A percentile compares a stretch with the other conserved stretches of the same genome.
These are phyloP conservation scores for Tanytarsus gracilentus DNA, from an alignment of 2,888 invertebrate species.

Conservation along the genomic window DNA sequence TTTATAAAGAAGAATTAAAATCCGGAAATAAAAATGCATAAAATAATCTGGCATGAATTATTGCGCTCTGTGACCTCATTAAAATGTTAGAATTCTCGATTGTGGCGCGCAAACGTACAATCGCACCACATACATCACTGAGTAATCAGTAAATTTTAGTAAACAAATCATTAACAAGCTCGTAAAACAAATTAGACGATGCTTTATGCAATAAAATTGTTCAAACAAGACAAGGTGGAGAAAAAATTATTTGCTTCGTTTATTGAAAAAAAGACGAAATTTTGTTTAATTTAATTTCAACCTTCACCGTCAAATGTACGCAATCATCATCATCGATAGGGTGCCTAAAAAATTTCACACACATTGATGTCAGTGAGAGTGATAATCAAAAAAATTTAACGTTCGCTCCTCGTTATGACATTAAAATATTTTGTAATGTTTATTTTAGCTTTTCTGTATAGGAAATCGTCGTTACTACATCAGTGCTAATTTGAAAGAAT, in stretches of 20 bases:
- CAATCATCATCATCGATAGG: neutral
- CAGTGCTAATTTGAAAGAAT: too few relatives aligned
- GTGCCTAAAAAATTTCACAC: neutral
- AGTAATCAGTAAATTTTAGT: too few relatives aligned
- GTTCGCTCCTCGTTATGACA: neutral
- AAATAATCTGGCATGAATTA: neutral
- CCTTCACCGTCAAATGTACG: neutral
- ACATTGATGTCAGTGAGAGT: neutral
- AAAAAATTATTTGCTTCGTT: too few relatives aligned
- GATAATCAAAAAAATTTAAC: neutral
- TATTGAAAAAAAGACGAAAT: too few relatives aligned
- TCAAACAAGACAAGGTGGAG: neutral
- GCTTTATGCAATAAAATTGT: neutral
- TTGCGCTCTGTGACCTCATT: neutral
- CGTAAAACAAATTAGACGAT: neutral
- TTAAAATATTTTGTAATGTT: neutral
- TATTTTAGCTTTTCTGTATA: neutral
- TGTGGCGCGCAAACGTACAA: neutral
- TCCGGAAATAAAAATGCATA: neutral
- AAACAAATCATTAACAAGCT: neutral
- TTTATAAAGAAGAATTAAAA: neutral
- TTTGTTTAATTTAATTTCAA: neutral
- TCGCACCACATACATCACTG: too few relatives aligned
- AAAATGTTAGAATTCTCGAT: neutral
- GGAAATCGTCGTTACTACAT: too few relatives aligned